Evolutionary conservation across 2,888 invertebrate species (phyloP).

Genomic region (Cataglyphis altisquamis): DNA sequence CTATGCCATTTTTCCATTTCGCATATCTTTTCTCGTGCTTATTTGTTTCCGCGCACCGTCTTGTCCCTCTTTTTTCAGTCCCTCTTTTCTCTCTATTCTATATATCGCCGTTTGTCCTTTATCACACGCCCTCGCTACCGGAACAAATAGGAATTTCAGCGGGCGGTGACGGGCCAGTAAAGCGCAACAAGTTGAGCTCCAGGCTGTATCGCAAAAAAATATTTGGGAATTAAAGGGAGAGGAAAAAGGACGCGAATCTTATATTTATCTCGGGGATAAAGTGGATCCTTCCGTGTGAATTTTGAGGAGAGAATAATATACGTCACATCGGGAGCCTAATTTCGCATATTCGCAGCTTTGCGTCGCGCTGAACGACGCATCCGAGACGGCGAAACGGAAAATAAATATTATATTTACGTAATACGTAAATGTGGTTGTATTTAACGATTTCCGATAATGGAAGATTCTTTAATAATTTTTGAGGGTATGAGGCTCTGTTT

Average conservation of each 20-base stretch:
- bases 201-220: conserved; percentile 71
- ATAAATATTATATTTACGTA: background rate
- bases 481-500: no score
- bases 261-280: conserved; percentile 30
- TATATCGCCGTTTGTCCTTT: conserved; percentile 51
- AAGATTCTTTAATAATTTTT: background rate
- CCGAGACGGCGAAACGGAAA: background rate
- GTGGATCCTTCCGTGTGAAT: conserved; percentile 2
- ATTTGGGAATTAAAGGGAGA: conserved; percentile 71
- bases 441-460: background rate
- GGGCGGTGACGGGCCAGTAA: conserved; percentile 73
- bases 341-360: background rate
- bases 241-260: conserved; percentile 32
- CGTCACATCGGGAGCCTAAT: background rate
- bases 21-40: conserved; percentile 41
- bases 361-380: background rate
- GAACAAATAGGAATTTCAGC: conserved; percentile 76
- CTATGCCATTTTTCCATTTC: conserved; percentile 22
- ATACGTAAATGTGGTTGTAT: background rate
- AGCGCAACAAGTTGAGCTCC: conserved; percentile 76
- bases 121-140: conserved; percentile 60
- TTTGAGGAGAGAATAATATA: conserved; percentile 38
- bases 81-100: conserved; percentile 43
- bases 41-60: background rate
- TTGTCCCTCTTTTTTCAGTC: background rate